Evolutionary conservation across 30 jellyfish, hydroid and myxozoan species (phyloP).

Genomic region (Catostylus mosaicus): DNA sequence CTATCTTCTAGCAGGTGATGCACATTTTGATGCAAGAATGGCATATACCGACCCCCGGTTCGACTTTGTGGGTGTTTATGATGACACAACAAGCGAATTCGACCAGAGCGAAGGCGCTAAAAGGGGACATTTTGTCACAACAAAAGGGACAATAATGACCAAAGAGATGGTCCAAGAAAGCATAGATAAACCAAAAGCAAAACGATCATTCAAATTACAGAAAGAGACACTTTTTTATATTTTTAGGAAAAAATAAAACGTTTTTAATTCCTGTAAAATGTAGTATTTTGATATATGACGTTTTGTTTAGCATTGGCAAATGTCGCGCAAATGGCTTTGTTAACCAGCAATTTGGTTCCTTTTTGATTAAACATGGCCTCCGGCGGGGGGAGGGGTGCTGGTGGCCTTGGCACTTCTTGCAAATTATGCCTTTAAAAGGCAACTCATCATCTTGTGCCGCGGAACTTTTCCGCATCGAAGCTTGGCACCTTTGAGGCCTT

Average conservation of each 20-base stretch:
- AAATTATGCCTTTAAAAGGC: too few species aligned
- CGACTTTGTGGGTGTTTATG: conserved; percentile 59
- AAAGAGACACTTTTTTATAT: conserved; percentile 83
- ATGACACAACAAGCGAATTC: conserved; percentile 25
- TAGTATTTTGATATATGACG: too few species aligned
- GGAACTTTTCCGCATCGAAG: too few species aligned
- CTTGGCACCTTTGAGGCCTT: too few species aligned
- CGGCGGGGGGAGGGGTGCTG: too few species aligned
- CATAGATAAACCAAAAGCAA: conserved; percentile 81
- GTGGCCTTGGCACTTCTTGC: too few species aligned
- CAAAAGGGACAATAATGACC: conserved; percentile 59
- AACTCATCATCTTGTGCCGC: too few species aligned
- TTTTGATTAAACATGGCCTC: too few species aligned
- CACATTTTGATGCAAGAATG: conserved; percentile 91
- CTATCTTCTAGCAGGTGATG: conserved; percentile 77
- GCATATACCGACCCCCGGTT: conserved; percentile 55
- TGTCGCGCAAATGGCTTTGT: too few species aligned
- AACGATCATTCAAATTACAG: conserved; percentile 79
- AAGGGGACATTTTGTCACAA: conserved; percentile 67
- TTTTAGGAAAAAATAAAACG: conserved; percentile 59
- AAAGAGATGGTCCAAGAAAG: conserved; percentile 83
- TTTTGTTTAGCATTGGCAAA: too few species aligned
- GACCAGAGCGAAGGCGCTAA: conserved; percentile 38
- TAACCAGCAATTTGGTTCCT: too few species aligned
- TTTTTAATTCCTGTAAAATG: too few species aligned